These are phyloP conservation scores for Pachydiplax longipennis DNA, from an alignment of 2,888 invertebrate species.

Conservation along the genomic window DNA sequence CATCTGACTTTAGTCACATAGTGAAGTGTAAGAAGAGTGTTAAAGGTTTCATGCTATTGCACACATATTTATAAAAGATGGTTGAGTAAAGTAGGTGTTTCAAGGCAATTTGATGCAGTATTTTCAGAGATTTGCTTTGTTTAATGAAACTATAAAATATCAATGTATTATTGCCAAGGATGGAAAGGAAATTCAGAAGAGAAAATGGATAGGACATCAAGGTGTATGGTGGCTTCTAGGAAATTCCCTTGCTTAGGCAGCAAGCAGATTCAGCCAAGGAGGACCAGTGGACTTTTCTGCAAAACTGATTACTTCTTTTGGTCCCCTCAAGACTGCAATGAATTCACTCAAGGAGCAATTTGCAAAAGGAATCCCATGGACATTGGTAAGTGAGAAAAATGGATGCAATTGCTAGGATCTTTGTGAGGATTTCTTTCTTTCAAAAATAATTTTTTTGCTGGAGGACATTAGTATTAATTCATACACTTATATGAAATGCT, in stretches of 20 bases:
- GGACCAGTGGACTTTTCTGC: conserved; percentile 49
- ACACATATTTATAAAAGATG: too few species aligned
- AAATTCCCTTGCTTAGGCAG: conserved; percentile 57
- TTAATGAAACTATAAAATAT: not conserved
- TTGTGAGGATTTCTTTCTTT: too few species aligned
- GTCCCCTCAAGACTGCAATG: conserved; percentile 61
- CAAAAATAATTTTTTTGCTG: too few species aligned
- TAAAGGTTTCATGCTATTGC: too few species aligned
- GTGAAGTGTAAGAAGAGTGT: too few species aligned
- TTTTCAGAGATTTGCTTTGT: too few species aligned
- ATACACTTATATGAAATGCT: too few species aligned
- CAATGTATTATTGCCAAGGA: not conserved
- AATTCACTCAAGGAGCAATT: conserved; percentile 60
- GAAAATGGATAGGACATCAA: conserved; percentile 54
- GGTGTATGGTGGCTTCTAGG: conserved; percentile 59
- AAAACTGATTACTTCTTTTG: conserved; percentile 62
- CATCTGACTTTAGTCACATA: too few species aligned
- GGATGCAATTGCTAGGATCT: too few species aligned
- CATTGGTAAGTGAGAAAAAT: conserved; percentile 57
- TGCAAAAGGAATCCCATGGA: conserved; percentile 64
- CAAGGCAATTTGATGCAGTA: too few species aligned
- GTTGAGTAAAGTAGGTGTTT: too few species aligned
- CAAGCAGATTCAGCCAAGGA: not conserved
- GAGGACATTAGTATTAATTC: too few species aligned
- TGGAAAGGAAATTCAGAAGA: not conserved